These are phyloP conservation scores for Sitophilus oryzae DNA, from an alignment of 1,140 invertebrate species.

Conservation along the genomic window DNA sequence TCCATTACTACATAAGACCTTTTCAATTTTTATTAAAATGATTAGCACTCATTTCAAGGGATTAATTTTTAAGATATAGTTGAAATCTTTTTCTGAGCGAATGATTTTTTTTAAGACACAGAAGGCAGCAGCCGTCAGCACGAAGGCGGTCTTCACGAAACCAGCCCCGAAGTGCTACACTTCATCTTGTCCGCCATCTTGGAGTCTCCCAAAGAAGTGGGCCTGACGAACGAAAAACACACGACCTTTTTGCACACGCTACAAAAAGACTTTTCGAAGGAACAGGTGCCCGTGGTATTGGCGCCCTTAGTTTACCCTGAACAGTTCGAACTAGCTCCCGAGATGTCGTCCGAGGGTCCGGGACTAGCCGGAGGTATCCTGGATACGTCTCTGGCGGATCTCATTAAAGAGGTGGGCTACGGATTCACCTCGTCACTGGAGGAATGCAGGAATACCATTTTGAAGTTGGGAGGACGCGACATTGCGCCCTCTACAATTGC, in stretches of 20 bases:
- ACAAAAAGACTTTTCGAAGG: constrained; percentile 78
- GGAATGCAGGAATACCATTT: constrained; percentile 79
- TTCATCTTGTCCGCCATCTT: constrained; percentile 63
- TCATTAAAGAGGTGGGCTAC: constrained; percentile 84
- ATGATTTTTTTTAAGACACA: too few relatives aligned
- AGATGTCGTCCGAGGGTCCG: constrained; percentile 51
- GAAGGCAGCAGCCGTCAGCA: constrained; percentile 61
- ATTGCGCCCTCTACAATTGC: constrained; percentile 76
- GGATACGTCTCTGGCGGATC: constrained; percentile 69
- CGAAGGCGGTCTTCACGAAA: constrained; percentile 80
- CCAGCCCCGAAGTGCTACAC: constrained; percentile 81
- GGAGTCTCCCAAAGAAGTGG: constrained; percentile 52
- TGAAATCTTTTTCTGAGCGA: background rate
- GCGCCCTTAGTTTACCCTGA: constrained; percentile 79
- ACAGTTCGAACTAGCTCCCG: constrained; percentile 65
- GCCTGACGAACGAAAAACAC: constrained; percentile 63
- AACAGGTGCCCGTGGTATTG: constrained; percentile 80
- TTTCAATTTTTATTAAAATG: too few relatives aligned
- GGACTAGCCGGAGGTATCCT: constrained; percentile 54
- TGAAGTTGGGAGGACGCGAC: constrained; percentile 68
- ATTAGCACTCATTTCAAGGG: too few relatives aligned
- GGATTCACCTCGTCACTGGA: constrained; percentile 80
- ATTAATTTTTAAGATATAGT: background rate
- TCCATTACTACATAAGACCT: too few relatives aligned
- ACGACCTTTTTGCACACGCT: constrained; percentile 75